Percentiles rank a stretch among this genome's conserved stretches.
phyloP scores from a whole-genome alignment of 2,888 invertebrate species.

The Ophion costatus region DNA sequence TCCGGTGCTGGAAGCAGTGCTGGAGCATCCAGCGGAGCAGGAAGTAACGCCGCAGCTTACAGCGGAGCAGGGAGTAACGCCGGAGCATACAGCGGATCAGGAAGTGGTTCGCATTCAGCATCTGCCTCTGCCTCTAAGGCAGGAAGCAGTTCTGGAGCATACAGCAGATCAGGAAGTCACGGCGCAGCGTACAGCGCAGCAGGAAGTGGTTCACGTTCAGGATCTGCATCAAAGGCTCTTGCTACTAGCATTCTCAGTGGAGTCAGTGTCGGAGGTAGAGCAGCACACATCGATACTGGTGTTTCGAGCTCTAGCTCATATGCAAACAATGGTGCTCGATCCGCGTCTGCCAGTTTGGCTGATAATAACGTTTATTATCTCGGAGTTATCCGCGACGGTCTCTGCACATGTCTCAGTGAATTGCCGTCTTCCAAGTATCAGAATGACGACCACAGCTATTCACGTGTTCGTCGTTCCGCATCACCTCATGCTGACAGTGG shows the following conservation, averaged over 20 bases:
- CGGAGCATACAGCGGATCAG: not conserved
- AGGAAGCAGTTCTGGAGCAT: not conserved
- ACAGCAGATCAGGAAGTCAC: too few species aligned
- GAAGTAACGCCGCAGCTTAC: not conserved
- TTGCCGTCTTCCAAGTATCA: slow-evolving; percentile 38
- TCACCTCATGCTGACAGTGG: not conserved
- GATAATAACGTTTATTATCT: slow-evolving; percentile 47
- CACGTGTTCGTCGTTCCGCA: slow-evolving; percentile 35
- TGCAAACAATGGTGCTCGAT: not conserved
- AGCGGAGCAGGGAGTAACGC: not conserved
- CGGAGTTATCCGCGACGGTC: slow-evolving; percentile 40
- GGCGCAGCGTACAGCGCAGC: too few species aligned
- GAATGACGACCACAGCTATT: not conserved
- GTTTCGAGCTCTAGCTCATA: not conserved
- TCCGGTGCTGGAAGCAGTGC: not conserved
- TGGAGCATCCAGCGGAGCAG: not conserved
- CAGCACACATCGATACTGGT: not conserved
- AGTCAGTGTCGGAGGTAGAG: slow-evolving; percentile 10
- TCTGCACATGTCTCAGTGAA: slow-evolving; percentile 43
- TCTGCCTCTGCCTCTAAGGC: not conserved
- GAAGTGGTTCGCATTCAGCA: too few species aligned
- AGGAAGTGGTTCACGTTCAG: too few species aligned
- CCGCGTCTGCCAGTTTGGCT: not conserved
- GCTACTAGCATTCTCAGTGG: slow-evolving; percentile 15
- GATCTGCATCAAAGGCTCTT: too few species aligned